A percentile compares a stretch with the other conserved stretches of the same genome.
Conservation (phyloP, 2,113 vertebrate genomes). For the Ascaphus truei region DNA sequence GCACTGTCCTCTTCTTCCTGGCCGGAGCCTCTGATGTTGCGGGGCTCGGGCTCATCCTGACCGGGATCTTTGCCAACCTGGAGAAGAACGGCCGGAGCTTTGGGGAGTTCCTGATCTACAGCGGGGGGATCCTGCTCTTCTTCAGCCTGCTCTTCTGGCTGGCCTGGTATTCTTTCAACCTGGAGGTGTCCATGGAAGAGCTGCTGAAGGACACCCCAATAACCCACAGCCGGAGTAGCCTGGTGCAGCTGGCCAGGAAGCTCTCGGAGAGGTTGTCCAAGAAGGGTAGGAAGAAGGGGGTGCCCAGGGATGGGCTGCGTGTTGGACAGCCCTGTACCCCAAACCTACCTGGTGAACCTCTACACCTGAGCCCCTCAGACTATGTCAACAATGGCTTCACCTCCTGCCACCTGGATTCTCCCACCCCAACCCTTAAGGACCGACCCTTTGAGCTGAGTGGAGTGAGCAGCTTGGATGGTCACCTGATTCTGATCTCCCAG, state of each 20-base stretch:
- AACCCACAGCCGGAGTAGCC: background rate
- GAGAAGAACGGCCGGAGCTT: conserved; percentile 38
- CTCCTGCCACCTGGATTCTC: background rate
- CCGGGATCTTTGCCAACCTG: conserved; percentile 69
- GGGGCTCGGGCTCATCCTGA: conserved; percentile 69
- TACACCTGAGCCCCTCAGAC: background rate
- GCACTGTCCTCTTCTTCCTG: conserved; percentile 79
- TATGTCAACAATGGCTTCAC: background rate
- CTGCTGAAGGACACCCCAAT: conserved; percentile 49
- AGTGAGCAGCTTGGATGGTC: background rate
- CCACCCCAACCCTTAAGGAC: background rate
- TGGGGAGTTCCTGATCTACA: conserved; percentile 80
- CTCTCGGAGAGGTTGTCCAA: conserved; percentile 56
- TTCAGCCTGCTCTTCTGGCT: conserved; percentile 90
- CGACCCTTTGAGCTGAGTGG: background rate
- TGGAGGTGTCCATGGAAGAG: conserved; percentile 72
- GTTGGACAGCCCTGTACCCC: background rate
- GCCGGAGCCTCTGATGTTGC: conserved; percentile 72
- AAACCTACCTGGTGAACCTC: background rate
- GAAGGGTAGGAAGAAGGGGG: background rate
- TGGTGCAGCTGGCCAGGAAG: conserved; percentile 56
- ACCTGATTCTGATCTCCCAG: background rate
- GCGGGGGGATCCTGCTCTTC: conserved; percentile 79
- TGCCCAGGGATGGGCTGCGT: no score
- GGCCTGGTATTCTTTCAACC: conserved; percentile 88